Evolutionary conservation across 53 echinoderm and acorn worm genomes (phyloP), one percentile per base, ranked within the genome.

Genomic region (Zoroaster sp.): DNA sequence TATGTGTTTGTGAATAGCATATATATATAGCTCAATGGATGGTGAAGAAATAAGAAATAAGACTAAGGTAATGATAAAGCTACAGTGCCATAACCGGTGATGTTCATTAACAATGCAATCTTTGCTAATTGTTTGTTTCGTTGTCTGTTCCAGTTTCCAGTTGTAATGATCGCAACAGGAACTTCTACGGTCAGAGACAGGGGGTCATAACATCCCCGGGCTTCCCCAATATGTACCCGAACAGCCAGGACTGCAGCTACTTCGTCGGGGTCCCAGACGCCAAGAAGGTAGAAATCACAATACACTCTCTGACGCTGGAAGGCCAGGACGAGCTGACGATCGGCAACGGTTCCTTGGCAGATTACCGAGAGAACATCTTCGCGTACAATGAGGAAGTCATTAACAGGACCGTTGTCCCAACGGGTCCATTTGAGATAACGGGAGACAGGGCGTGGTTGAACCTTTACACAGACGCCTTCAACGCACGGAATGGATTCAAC

Each of bases 191-290:
- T 59, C 10, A 59, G 63, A 59, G 63, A 28, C 3, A 59, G 30
- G 63, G 63, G 21, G 0, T 28, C 15, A 59, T 59, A 23, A 59
- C 63, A 8, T 59, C 63, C 63, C 63, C 63, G 9, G 63, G 65
- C 0, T 93, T 86, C 42, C 89, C 89, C 3, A 2, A 1, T 17
- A 6, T n/a, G 15, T 89, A 93, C 45, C 93, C 93, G 14, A 44
- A 46, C 46, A 93, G 89, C 42, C 63, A 70, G 17, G 86, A 89
- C 11, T 93, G 93, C 47, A 89, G 71, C 32, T 89, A 93, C 75
- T 53, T 82, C 59, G 54, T 93, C 59, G 77, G 59, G 23, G 93
- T 89, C 30, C 93, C 89, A 3, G 86, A 68, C 5, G 93, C 89
- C 34, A 25, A 72, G 17, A 89, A 89, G 13, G 47, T 93, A 1